Evolutionary conservation across 2,113 vertebrate genomes (phyloP), one percentile per base, ranked within the genome.

Genomic region (Rhagologus leucostigma): DNA sequence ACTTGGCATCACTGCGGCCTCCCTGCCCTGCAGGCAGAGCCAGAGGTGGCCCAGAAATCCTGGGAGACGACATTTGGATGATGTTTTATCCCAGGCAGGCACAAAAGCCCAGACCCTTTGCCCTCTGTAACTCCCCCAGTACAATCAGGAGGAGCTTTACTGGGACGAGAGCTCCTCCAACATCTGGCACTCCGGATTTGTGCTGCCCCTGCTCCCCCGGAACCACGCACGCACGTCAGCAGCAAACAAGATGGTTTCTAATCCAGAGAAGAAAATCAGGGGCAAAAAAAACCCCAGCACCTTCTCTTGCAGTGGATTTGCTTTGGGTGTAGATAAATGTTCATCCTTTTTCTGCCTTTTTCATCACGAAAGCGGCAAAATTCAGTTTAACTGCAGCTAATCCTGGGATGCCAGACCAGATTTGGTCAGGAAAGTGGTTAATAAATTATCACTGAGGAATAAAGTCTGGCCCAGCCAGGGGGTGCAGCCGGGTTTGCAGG

Each of bases 1-100:
- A 1, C 52, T 15, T 7, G 2, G n/a, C 49, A 21, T 16, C 22
- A 0, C 49, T 1, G 14, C 2, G 2, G n/a, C 64, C 32, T 5
- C 16, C 15, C 69, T 3, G 10, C 50, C 41, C 80, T 1, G 41
- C 50, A 39, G 67, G 50, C 56, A 8, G 52, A 49, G 52, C 33
- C 39, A 30, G 5, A 27, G 23, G 9, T 3, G 52, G 3, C 39
- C 20, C 60, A 52, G 37, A 16, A 74, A 59, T 20, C 4, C 30
- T 1, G n/a, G 64, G 4, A 30, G 57, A 13, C 0, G 10, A 19
- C 20, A 7, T 23, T 33, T 11, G 33, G 30, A 16, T 8, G 6
- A 6, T 1, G 4, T 41, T 42, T 77, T 17, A 55, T 21, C 69
- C 56, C 74, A 5, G 23, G 4, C 35, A 19, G 69, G 50, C 53